Evolutionary conservation across 2,888 invertebrate species (phyloP), one percentile per base, ranked within the genome.

Genomic region (Crepidodera aurea): DNA sequence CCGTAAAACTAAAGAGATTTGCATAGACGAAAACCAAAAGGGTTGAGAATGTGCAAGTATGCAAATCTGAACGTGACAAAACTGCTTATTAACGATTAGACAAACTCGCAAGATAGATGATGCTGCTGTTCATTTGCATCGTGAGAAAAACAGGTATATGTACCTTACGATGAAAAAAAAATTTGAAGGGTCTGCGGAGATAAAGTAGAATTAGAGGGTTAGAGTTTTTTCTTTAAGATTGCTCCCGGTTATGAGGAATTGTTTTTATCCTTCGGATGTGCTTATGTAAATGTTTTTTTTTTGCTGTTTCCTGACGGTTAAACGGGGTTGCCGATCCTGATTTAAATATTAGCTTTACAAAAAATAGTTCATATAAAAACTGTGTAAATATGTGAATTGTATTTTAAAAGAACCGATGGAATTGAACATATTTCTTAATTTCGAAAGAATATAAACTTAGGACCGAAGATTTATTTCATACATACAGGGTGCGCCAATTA

Each of bases 181-280:
- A 37, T 39, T 19, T 57, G 51, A 54, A 54, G 61, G 64, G 58
- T 55, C 40, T 37, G 51, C 51, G 53, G 44, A 61, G 60, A 64
- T 53, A 53, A 50, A 48, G 65, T 61, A 65, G 67, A 66, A 68
- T 67, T 68, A 66, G 60, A 65, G 70, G 70, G 65, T 66, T 51
- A 34, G 56, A n/a, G 42, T 64, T 64, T 69, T 71, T 70, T 70
- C 62, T 71, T 65, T 68, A 62, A 53, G 46, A 48, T 13, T 61
- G 57, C 60, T 55, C 19, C 51, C 58, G 63, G 63, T 40, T 37
- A 58, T 60, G 27, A 51, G 57, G 51, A 51, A 65, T 61, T 65
- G 61, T 65, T 61, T 65, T 61, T 48, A 50, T 54, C 12, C 25
- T 48, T 27, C 7, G 44, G 44, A 25, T 44, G 44, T 39, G 15